phyloP scores from a whole-genome alignment of 2,113 vertebrate species.

The Orcinus orca region DNA sequence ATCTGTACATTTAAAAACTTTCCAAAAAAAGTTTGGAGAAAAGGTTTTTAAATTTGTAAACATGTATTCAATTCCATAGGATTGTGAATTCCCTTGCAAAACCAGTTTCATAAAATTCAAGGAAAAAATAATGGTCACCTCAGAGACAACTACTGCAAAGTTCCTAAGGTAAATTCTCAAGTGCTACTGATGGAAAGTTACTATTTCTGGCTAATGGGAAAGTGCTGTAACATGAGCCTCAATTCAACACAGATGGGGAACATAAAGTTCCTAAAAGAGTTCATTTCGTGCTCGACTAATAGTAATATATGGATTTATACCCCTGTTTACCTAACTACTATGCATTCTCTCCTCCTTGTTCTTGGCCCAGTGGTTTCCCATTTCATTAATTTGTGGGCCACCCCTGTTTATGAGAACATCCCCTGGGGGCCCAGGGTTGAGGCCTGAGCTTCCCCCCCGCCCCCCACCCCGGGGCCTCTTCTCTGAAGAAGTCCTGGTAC shows the following conservation, averaged over 20 bases:
- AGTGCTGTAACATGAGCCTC: neutral
- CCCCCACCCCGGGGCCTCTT: neutral
- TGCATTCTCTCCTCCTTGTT: neutral
- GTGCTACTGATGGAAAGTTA: neutral
- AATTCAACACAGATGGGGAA: neutral
- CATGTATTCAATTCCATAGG: neutral
- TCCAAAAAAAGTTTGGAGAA: neutral
- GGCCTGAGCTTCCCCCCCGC: neutral
- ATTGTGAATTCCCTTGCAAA: neutral
- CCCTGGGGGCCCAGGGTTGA: neutral
- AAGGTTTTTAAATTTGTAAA: conserved; percentile 2
- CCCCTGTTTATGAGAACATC: neutral
- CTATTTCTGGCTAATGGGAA: neutral
- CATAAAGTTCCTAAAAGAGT: neutral
- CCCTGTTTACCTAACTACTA: neutral
- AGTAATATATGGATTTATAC: neutral
- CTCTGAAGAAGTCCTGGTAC: neutral
- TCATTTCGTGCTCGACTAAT: neutral
- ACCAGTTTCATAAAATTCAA: neutral
- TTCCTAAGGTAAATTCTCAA: neutral
- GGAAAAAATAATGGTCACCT: neutral
- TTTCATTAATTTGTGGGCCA: neutral
- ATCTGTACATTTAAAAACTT: neutral
- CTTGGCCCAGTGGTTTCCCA: neutral
- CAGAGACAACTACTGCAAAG: neutral